phyloP scores from a whole-genome alignment of 2,113 vertebrate genomes.

The Oreotrochilus melanogaster region DNA sequence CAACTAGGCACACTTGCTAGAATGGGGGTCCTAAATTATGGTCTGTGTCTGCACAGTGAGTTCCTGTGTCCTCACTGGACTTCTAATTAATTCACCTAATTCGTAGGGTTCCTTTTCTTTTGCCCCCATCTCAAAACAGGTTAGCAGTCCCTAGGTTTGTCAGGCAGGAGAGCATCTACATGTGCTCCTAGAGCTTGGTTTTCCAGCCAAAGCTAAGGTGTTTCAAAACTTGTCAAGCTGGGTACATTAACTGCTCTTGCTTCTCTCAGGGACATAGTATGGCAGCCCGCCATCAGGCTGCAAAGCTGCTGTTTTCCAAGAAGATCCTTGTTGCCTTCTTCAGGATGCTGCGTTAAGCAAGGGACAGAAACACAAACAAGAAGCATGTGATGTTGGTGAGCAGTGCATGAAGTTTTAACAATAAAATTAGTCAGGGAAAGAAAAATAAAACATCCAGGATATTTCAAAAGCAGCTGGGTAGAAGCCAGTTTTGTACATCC shows the following conservation, averaged over 20 bases:
- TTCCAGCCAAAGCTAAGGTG: background rate
- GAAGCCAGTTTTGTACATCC: background rate
- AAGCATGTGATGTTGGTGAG: background rate
- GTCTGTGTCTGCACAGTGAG: background rate
- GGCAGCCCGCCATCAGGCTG: background rate
- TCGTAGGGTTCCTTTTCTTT: background rate
- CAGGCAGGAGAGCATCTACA: background rate
- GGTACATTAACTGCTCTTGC: background rate
- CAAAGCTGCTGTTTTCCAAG: background rate
- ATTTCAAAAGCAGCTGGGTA: background rate
- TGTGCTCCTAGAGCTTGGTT: background rate
- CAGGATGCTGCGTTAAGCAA: background rate
- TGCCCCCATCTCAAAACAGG: rapidly evolving
- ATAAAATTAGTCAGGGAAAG: background rate
- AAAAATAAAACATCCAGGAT: background rate
- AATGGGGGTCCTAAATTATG: background rate
- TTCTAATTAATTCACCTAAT: background rate
- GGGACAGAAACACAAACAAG: slow-evolving; percentile 7
- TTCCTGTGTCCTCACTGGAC: background rate
- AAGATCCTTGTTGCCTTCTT: slow-evolving; percentile 34
- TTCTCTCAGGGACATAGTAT: background rate
- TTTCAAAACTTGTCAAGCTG: background rate
- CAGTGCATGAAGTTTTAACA: background rate
- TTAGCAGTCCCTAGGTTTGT: background rate
- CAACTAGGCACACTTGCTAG: background rate